phyloP scores from a whole-genome alignment of 2,113 vertebrate genomes.

The Microtus richardsoni region DNA sequence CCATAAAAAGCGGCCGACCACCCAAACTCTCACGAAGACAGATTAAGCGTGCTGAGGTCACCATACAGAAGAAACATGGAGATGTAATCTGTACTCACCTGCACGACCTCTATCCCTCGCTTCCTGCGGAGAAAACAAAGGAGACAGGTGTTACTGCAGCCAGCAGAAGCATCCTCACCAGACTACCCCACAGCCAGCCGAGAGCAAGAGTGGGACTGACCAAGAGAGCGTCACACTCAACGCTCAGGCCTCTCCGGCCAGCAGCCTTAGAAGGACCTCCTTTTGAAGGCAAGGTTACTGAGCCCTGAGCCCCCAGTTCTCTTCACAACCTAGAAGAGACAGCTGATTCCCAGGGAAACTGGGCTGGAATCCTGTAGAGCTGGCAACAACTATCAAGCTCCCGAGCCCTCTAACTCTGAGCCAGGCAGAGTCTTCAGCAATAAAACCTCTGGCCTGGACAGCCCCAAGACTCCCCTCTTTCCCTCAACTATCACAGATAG shows the following conservation, averaged over 20 bases:
- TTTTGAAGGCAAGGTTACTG: not conserved
- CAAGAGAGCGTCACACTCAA: not conserved
- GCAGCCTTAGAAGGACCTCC: not conserved
- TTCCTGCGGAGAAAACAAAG: constrained; percentile 90
- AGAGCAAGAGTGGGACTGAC: too few species aligned
- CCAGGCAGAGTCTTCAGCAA: fast-evolving
- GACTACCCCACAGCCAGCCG: not conserved
- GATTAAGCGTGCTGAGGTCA: not conserved
- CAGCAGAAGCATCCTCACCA: not conserved
- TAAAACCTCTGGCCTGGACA: not conserved
- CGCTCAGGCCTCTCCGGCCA: not conserved
- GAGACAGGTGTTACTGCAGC: constrained; percentile 71
- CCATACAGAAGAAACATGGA: fast-evolving
- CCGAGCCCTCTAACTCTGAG: not conserved
- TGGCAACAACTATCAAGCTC: too few species aligned
- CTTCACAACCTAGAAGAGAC: not conserved
- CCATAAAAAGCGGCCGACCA: fast-evolving
- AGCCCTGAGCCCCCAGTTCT: not conserved
- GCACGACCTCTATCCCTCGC: constrained; percentile 97
- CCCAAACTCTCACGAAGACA: not conserved
- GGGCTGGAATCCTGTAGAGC: not conserved
- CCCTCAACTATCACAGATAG: not conserved
- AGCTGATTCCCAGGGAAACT: not conserved
- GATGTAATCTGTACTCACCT: constrained; percentile 89
- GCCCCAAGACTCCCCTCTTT: too few species aligned